phyloP scores from a whole-genome alignment of 2,113 vertebrate species.

The Neogale vison region DNA sequence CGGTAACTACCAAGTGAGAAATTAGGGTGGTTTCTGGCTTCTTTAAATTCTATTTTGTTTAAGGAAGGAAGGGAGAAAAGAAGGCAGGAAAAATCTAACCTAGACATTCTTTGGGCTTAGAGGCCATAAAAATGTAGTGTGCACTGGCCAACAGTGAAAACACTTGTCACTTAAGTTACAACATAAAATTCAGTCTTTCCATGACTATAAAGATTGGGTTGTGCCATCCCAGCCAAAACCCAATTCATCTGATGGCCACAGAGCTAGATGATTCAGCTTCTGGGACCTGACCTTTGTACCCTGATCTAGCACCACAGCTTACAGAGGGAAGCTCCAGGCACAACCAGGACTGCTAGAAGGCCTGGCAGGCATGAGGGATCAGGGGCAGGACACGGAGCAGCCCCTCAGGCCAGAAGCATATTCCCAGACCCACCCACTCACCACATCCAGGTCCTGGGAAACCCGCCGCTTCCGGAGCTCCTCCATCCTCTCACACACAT shows the following conservation, averaged over 20 bases:
- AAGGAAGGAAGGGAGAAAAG: not conserved
- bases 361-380: not conserved
- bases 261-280: not conserved
- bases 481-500: conserved; percentile 97
- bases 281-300: not conserved
- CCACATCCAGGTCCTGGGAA: conserved; percentile 95
- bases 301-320: not conserved
- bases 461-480: conserved; percentile 95
- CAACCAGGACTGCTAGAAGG: accelerated
- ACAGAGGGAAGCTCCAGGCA: too few relatives aligned
- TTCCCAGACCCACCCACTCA: conserved; percentile 74
- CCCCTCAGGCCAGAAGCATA: accelerated
- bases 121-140: not conserved
- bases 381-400: accelerated
- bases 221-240: not conserved
- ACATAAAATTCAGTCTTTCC: not conserved
- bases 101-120: not conserved
- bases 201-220: not conserved
- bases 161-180: not conserved
- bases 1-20: not conserved
- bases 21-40: not conserved
- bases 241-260: not conserved
- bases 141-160: not conserved
- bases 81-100: not conserved
- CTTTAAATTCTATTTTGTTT: not conserved